Evolutionary conservation across 2,113 vertebrate species (phyloP).

Genomic region (Synchiropus splendidus): DNA sequence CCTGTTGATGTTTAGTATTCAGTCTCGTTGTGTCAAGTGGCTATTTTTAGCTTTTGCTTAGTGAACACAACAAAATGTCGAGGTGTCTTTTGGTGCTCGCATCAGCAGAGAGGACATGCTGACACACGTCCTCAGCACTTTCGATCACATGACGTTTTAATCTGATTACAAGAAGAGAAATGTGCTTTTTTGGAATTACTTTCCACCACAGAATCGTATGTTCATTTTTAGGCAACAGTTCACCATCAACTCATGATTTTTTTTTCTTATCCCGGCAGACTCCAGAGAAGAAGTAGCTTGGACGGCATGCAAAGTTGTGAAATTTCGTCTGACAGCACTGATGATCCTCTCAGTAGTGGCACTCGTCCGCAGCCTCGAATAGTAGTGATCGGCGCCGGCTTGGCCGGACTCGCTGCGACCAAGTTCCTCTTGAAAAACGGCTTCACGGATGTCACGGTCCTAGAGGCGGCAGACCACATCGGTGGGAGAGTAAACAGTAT

Average conservation of each 20-base stretch:
- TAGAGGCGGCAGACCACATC: constrained; percentile 87
- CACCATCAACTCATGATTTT: too few relatives aligned
- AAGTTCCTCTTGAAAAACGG: constrained; percentile 85
- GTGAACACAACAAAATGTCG: too few relatives aligned
- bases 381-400: constrained; percentile 91
- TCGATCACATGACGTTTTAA: neutral
- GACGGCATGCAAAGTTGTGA: constrained; percentile 99
- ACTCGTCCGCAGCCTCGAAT: constrained; percentile 94
- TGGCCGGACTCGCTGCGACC: constrained; percentile 88
- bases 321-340: constrained; percentile 97
- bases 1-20: too few relatives aligned
- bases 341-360: constrained; percentile 97
- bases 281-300: constrained; percentile 85
- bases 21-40: too few relatives aligned
- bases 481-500: constrained; percentile 93
- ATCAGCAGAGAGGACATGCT: too few relatives aligned
- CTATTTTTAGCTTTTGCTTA: too few relatives aligned
- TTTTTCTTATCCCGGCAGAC: constrained; percentile 56
- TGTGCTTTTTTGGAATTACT: too few relatives aligned
- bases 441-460: constrained; percentile 92
- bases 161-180: neutral
- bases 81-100: too few relatives aligned
- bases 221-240: too few relatives aligned
- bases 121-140: too few relatives aligned
- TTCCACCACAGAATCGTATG: too few relatives aligned